Evolutionary conservation across 2,113 vertebrate genomes (phyloP).

Genomic region (Centropus unirufus): DNA sequence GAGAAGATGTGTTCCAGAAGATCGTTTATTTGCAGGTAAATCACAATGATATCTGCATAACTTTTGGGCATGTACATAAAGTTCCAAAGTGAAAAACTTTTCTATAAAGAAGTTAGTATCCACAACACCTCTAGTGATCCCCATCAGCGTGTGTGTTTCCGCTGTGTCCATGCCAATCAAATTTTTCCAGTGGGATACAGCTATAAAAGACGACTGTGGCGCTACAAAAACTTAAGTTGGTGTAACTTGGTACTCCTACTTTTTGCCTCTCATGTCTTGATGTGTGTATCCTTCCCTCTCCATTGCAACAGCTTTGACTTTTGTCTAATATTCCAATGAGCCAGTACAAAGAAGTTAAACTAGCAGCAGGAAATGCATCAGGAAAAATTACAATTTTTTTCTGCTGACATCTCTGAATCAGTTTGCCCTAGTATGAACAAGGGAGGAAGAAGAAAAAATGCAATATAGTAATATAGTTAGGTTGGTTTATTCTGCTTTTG

Average conservation of each 20-base stretch:
- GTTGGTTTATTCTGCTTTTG: not conserved
- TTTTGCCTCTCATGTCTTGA: not conserved
- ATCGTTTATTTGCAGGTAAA: conserved; percentile 88
- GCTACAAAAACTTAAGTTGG: not conserved
- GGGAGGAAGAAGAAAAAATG: not conserved
- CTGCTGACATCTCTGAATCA: not conserved
- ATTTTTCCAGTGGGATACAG: not conserved
- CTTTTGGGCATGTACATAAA: not conserved
- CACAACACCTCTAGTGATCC: not conserved
- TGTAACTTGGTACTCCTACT: not conserved
- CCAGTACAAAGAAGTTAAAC: not conserved
- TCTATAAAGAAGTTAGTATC: not conserved
- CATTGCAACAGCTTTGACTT: not conserved
- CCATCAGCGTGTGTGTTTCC: not conserved
- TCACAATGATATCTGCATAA: not conserved
- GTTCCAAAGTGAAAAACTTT: not conserved
- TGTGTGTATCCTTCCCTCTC: not conserved
- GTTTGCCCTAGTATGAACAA: not conserved
- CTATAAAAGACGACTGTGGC: not conserved
- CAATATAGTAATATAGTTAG: not conserved
- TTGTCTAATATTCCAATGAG: not conserved
- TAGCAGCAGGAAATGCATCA: not conserved
- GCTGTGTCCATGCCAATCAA: not conserved
- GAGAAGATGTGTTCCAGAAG: conserved; percentile 89
- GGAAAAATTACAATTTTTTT: not conserved